Conservation (phyloP, 2,797 vertebrate species). For the Pangasius djambal region DNA sequence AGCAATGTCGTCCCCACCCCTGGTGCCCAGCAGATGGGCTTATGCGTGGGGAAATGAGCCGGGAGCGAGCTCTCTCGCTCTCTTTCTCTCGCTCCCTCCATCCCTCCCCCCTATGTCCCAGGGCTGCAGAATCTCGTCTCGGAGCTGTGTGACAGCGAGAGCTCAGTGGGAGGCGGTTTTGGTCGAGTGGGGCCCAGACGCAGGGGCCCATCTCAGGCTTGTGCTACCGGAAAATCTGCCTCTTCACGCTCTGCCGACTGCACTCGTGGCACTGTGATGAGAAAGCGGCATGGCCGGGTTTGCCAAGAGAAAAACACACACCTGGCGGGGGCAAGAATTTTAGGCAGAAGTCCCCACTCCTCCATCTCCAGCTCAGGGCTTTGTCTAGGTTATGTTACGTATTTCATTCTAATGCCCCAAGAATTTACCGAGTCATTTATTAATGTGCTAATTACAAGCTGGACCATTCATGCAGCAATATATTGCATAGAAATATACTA, state of each 20-base stretch:
- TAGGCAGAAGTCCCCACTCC: slow-evolving; percentile 34
- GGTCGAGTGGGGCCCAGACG: slow-evolving; percentile 81
- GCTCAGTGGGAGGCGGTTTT: slow-evolving; percentile 78
- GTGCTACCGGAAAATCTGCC: slow-evolving; percentile 92
- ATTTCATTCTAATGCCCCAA: neutral
- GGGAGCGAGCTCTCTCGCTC: slow-evolving; percentile 71
- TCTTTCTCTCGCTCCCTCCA: slow-evolving; percentile 30
- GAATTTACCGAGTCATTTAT: neutral
- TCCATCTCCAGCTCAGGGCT: slow-evolving; percentile 23
- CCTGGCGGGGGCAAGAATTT: slow-evolving; percentile 53
- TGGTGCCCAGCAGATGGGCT: slow-evolving; percentile 82
- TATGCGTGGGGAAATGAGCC: slow-evolving; percentile 83
- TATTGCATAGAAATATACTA: neutral
- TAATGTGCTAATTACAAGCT: neutral
- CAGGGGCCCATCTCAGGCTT: slow-evolving; percentile 87
- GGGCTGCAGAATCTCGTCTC: slow-evolving; percentile 77
- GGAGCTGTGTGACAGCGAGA: slow-evolving; percentile 79
- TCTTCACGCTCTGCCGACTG: slow-evolving; percentile 85
- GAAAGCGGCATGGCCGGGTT: slow-evolving; percentile 59
- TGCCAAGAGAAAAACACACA: slow-evolving; percentile 60
- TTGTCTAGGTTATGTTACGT: neutral
- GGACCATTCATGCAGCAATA: neutral
- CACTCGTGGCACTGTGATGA: slow-evolving; percentile 71
- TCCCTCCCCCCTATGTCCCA: slow-evolving; percentile 66
- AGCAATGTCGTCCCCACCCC: slow-evolving; percentile 79